Evolutionary conservation across 2,888 invertebrate genomes (phyloP), one percentile per base, ranked within the genome.

Genomic region (Hypomecis punctinalis): DNA sequence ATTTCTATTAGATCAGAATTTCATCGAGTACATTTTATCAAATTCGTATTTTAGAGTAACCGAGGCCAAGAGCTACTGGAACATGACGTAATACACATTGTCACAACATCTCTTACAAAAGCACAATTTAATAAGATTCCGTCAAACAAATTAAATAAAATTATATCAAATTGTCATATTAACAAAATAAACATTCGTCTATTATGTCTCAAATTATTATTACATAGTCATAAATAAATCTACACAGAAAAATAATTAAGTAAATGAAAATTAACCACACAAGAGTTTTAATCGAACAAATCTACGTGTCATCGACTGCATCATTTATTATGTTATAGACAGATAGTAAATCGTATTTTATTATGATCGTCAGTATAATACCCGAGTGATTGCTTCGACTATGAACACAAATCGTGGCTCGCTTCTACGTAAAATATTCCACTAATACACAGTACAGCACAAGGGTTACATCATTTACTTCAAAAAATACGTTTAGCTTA

Each of bases 331-430:
- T 88, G 86, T 67, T 69, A 68, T 86, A 85, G 85, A 79, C 80
- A 84, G 55, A 83, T 80, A 56, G 79, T 80, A 83, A 57, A 53
- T 52, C 83, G 82, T 81, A 80, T 80, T 82, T 89, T 90, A 91
- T 90, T 90, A 90, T 90, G 88, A 83, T 85, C 79, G 78, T 78
- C 11, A 79, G 81, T 79, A 80, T 78, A 76, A 79, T 84, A 87
- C 85, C 88, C 77, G 78, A 87, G 82, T 86, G 79, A 85, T 87
- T 83, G 90, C 86, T 89, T 85, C 83, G 76, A 82, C 85, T 88
- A 85, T 91, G 93, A 91, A 92, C 93, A 93, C 93, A 93, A 90
- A 88, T 87, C 80, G 91, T 91, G 91, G 91, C 84, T 88, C 83
- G 84, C 83, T 82, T 86, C 83, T 85, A 85, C 77, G 71, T 83